Evolutionary conservation across 2,888 invertebrate species (phyloP), one percentile per base, ranked within the genome.

Genomic region (Drosophila rellima): DNA sequence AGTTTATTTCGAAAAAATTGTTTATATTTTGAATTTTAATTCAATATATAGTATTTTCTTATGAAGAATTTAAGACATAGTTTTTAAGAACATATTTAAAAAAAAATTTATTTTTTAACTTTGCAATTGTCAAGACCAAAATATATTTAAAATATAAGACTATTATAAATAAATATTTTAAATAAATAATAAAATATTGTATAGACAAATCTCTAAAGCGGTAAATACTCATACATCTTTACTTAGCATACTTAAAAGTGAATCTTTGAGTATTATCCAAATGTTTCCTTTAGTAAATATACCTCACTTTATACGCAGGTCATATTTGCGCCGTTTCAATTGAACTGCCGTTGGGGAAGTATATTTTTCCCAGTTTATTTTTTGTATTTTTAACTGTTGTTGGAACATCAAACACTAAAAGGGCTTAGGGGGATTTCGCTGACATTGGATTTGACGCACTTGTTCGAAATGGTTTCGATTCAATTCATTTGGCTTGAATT

Each of bases 401-500:
- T 64, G 70, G 42, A 45, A 59, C 54, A 65, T 70, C 65, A 67
- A 81, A 70, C 74, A 74, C 57, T 64, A 67, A 65, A 72, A 70
- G 73, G 70, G 67, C 82, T 84, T 76, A 57, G 70, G 74, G 82
- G 73, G 59, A 47, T 70, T 75, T 51, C 17, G 48, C 48, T 60
- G 69, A 50, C 55, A 54, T 57, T 63, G 55, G 37, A 55, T 48
- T 78, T 66, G 66, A 51, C 51, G 55, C 70, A 68, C 54, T 63
- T 61, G 56, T 73, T 56, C 70, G 67, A 61, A 74, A 39, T 56
- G 63, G 40, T 61, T 64, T 55, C 59, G 45, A 45, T 82, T 70
- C 70, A 72, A 69, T 82, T 84, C 75, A 70, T 76, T 87, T 71
- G 64, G 59, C 65, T 71, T 68, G 66, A 70, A 72, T 82, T 76